These are phyloP conservation scores for crab-eating macaque (Macaca fascicularis) DNA, from an alignment of 2,113 vertebrate species.

Conservation along the genomic window DNA sequence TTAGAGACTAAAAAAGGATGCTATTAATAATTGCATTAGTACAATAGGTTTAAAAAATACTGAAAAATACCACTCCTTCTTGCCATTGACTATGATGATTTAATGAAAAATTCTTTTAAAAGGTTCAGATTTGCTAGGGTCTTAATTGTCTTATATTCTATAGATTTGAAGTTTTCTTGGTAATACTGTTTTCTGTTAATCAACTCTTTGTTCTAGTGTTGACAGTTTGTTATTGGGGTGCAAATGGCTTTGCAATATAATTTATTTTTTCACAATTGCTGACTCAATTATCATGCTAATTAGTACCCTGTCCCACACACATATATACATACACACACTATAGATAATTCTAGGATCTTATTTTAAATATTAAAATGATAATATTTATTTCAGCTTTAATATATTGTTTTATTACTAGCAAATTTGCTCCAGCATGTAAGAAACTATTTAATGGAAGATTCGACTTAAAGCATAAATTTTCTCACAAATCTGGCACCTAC, in stretches of 20 bases:
- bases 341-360: neutral
- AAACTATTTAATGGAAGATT: neutral
- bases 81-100: neutral
- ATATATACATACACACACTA: neutral
- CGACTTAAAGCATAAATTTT: neutral
- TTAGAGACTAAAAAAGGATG: neutral
- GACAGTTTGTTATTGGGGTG: neutral
- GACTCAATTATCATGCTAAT: neutral
- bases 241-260: neutral
- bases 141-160: neutral
- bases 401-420: neutral
- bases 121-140: neutral
- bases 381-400: neutral
- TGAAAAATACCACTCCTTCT: accelerated
- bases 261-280: neutral
- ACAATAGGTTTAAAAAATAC: neutral
- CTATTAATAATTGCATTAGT: neutral
- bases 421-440: neutral
- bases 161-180: neutral
- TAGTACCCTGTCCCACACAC: neutral
- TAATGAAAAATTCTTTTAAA: neutral
- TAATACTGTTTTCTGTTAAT: neutral
- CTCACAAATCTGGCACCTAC: neutral
- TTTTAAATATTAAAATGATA: neutral
- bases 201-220: neutral